A percentile compares a stretch with the other conserved stretches of the same genome.
These are phyloP conservation scores for Leuciscus idus DNA, from an alignment of 2,113 vertebrate species.

Conservation along the genomic window DNA sequence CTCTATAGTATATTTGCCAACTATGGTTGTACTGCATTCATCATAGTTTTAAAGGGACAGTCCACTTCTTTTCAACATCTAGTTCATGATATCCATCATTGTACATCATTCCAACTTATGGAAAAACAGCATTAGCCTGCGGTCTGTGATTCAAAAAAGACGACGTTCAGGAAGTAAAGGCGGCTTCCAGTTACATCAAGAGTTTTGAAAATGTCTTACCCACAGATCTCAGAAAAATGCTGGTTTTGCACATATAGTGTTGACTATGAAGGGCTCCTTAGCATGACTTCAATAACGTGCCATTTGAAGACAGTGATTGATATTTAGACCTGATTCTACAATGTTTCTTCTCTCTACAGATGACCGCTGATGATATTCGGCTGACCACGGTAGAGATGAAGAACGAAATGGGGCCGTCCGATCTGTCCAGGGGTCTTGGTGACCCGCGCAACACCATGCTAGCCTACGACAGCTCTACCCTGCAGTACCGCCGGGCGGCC, in stretches of 20 bases:
- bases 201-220: neutral
- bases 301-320: neutral
- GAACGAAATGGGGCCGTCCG: conserved; percentile 95
- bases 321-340: neutral
- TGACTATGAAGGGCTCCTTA: neutral
- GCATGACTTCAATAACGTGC: neutral
- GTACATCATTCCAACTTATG: conserved; percentile 3
- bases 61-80: conserved; percentile 15
- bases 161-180: neutral
- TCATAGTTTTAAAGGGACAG: conserved; percentile 14
- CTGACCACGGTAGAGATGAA: conserved; percentile 97
- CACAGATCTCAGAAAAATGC: conserved; percentile 40
- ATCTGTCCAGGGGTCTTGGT: conserved; percentile 91
- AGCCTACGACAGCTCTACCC: conserved; percentile 92
- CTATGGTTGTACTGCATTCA: conserved; percentile 22
- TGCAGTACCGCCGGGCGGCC: conserved; percentile 95
- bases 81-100: conserved; percentile 25
- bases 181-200: neutral
- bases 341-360: conserved; percentile 75
- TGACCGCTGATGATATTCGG: conserved; percentile 96
- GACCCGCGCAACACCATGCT: conserved; percentile 97
- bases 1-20: neutral
- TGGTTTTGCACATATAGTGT: conserved; percentile 9
- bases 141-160: conserved; percentile 18
- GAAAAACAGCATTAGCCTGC: conserved; percentile 36